Percentiles rank a stretch among this genome's conserved stretches.
phyloP scores from a whole-genome alignment of 2,888 invertebrate genomes.

The Philhelius pedissequus region DNA sequence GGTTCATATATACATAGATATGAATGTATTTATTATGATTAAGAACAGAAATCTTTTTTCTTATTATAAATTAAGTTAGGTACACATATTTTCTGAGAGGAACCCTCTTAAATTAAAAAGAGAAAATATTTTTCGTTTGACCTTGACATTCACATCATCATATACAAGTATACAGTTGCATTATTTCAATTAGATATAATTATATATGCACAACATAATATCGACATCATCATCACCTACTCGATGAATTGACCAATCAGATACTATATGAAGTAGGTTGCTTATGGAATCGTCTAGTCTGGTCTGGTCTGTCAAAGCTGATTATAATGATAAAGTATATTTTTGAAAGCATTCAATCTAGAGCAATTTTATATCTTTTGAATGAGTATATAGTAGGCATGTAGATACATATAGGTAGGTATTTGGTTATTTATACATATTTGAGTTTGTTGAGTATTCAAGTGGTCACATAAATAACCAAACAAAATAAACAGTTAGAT shows the following conservation, averaged over 20 bases:
- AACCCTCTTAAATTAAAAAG: background rate
- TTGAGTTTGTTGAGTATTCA: background rate
- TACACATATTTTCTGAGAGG: too few relatives aligned
- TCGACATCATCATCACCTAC: slow-evolving; percentile 5
- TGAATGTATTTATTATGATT: too few relatives aligned
- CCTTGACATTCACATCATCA: slow-evolving; percentile 17
- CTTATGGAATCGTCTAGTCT: slow-evolving; percentile 14
- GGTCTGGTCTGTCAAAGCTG: slow-evolving; percentile 4
- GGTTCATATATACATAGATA: too few relatives aligned
- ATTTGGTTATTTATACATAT: too few relatives aligned
- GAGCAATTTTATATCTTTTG: slow-evolving; percentile 33
- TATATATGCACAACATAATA: background rate
- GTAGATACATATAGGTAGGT: too few relatives aligned
- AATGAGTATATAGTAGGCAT: too few relatives aligned
- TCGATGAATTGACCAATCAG: slow-evolving; percentile 45
- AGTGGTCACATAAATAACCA: slow-evolving; percentile 1
- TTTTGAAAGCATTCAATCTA: slow-evolving; percentile 21
- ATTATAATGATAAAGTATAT: slow-evolving; percentile 19
- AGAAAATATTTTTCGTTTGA: background rate
- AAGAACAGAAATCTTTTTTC: too few relatives aligned
- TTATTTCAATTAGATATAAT: background rate
- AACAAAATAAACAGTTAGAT: background rate
- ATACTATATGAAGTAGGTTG: background rate
- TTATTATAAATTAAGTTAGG: too few relatives aligned
- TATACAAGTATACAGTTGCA: background rate